Evolutionary conservation across 2,797 vertebrate species (phyloP).

Genomic region (Coregonus sp.): DNA sequence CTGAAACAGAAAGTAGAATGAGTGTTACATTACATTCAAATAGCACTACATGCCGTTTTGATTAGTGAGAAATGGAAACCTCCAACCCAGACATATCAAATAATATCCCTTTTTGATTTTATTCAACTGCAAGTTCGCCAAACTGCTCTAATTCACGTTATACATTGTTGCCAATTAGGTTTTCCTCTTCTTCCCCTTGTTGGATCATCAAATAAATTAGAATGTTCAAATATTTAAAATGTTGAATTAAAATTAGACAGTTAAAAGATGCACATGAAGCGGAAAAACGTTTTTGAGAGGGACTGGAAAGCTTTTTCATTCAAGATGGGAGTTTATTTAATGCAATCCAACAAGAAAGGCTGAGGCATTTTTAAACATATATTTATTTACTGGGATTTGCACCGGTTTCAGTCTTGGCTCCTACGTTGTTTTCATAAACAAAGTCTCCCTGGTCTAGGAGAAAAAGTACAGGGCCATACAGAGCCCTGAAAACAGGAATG

Average conservation of each 20-base stretch:
- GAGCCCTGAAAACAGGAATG: constrained; percentile 82
- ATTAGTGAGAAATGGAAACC: constrained; percentile 39
- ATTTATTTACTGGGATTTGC: constrained; percentile 70
- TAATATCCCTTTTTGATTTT: constrained; percentile 33
- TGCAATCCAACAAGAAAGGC: constrained; percentile 69
- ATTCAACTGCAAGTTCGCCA: constrained; percentile 27
- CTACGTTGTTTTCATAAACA: constrained; percentile 72
- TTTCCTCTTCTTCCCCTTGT: constrained; percentile 15
- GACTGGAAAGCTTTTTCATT: constrained; percentile 43
- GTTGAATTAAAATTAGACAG: constrained; percentile 32
- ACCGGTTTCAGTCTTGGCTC: constrained; percentile 76
- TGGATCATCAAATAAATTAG: constrained; percentile 31
- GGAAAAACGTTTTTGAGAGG: constrained; percentile 29
- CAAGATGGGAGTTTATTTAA: constrained; percentile 59
- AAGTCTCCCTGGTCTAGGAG: constrained; percentile 71
- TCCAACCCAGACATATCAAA: constrained; percentile 41
- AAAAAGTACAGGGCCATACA: constrained; percentile 67
- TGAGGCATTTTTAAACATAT: constrained; percentile 63
- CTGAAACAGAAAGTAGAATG: constrained; percentile 39
- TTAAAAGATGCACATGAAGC: constrained; percentile 30
- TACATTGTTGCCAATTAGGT: constrained; percentile 29
- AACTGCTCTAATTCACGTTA: constrained; percentile 32
- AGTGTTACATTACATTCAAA: constrained; percentile 38
- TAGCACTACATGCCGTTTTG: constrained; percentile 35
- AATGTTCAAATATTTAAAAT: constrained; percentile 37